Evolutionary conservation across 2,113 vertebrate species (phyloP).

Genomic region (Clinocottus analis): DNA sequence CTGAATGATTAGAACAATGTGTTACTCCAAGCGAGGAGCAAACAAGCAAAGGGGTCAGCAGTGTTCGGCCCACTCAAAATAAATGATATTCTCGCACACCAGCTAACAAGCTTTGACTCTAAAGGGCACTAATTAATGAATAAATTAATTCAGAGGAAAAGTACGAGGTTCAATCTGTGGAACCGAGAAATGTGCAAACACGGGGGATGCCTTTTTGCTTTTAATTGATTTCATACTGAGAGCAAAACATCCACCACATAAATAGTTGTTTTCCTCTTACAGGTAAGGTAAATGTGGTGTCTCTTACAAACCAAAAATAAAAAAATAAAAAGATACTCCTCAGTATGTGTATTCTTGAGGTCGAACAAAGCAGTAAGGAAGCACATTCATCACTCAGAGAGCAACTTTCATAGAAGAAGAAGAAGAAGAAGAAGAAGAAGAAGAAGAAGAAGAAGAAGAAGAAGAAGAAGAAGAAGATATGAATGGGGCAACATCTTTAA

Average conservation of each 20-base stretch:
- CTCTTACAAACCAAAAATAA: not conserved
- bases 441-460: not conserved
- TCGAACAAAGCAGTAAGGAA: not conserved
- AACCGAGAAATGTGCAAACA: conserved; percentile 43
- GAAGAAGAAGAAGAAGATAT: not conserved
- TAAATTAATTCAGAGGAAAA: conserved; percentile 55
- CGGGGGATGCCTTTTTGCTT: conserved; percentile 16
- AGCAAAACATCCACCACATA: conserved; percentile 36
- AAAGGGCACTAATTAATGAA: conserved; percentile 68
- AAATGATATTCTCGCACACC: conserved; percentile 53
- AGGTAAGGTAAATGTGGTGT: not conserved
- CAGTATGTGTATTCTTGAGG: not conserved
- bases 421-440: not conserved
- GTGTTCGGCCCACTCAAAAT: conserved; percentile 50
- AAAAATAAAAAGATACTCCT: not conserved
- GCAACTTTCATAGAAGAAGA: not conserved
- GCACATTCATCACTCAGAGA: too few species aligned
- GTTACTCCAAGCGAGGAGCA: conserved; percentile 48
- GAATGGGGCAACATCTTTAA: not conserved
- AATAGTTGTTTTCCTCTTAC: conserved; percentile 2
- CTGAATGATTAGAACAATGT: conserved; percentile 63
- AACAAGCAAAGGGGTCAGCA: conserved; percentile 63
- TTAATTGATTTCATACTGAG: conserved; percentile 49
- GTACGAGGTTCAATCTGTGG: conserved; percentile 24
- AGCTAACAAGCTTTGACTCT: conserved; percentile 49